Evolutionary conservation across 1,140 invertebrate genomes (phyloP), one percentile per base, ranked within the genome.

Genomic region (Cotesia chilonis): DNA sequence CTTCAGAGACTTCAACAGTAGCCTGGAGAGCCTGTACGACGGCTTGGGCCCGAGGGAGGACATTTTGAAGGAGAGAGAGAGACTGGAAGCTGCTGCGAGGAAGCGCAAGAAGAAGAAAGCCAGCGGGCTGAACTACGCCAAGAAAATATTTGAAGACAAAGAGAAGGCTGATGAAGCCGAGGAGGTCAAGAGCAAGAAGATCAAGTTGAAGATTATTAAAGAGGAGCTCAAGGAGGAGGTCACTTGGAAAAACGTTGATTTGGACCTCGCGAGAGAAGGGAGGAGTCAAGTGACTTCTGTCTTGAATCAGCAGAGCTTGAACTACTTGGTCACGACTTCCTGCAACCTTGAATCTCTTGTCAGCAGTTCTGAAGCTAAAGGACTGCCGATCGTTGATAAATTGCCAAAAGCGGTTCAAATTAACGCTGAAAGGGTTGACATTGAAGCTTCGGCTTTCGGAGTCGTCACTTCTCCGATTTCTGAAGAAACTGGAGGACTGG

Each of bases 101-200:
- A 86, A 81, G 70, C 80, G 82, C 67, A 93, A 88, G 83, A 91
- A 88, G 81, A 92, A 89, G 79, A 86, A 87, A 89, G 87, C 88
- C 83, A 85, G 77, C 83, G 87, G 83, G 81, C 80, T 84, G 84
- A 89, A 78, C 83, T 89, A 89, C 74, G 74, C 91, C 68, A 93
- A 92, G 71, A 92, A 91, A 83, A 91, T 94, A 71, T 94, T 94
- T 81, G 92, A 94, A 85, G 92, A 92, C 36, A 94, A 93, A 79
- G 92, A 93, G 79, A 89, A 85, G 68, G 87, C 90, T 1, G 89
- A 90, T 28, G 90, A 91, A 73, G 92, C 92, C 54, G 82, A 87
- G 68, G 37, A 80, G 75, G 78, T 82, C 83, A 83, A 83, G 84
- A 80, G 81, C 0, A 87, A 87, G 35, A 79, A 89, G 82, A 80